These are phyloP conservation scores for Phenacoccus solenopsis DNA, from an alignment of 1,140 invertebrate species.

Conservation along the genomic window DNA sequence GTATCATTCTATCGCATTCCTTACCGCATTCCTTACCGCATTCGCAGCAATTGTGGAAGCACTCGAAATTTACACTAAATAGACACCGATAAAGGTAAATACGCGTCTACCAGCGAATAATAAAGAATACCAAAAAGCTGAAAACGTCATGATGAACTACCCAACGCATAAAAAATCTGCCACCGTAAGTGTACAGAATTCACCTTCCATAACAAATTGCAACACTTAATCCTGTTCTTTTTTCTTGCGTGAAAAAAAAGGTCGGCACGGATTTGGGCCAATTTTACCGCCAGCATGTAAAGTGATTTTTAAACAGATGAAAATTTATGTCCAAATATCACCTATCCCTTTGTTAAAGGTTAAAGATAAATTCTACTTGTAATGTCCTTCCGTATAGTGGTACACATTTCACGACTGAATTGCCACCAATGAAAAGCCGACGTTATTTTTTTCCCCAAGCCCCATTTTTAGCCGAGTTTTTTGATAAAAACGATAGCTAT, in stretches of 20 bases:
- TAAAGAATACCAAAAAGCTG: too few species aligned
- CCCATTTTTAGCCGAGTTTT: too few species aligned
- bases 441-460: neutral
- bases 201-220: neutral
- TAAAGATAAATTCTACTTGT: neutral
- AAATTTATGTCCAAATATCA: slow-evolving; percentile 3
- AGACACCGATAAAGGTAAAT: too few species aligned
- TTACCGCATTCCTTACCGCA: too few species aligned
- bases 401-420: neutral
- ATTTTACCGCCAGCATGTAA: neutral
- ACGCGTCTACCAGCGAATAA: too few species aligned
- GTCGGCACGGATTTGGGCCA: neutral
- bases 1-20: too few species aligned
- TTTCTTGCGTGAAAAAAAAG: neutral
- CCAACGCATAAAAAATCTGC: neutral
- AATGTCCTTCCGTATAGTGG: neutral
- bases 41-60: too few species aligned
- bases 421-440: neutral
- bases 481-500: too few species aligned
- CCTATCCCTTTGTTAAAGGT: neutral
- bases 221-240: neutral
- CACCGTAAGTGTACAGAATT: neutral
- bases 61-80: too few species aligned
- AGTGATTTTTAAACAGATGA: slow-evolving; percentile 3
- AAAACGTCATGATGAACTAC: neutral